Evolutionary conservation across 1,140 invertebrate genomes (phyloP).

Genomic region (Lamellibrachia luymesi): DNA sequence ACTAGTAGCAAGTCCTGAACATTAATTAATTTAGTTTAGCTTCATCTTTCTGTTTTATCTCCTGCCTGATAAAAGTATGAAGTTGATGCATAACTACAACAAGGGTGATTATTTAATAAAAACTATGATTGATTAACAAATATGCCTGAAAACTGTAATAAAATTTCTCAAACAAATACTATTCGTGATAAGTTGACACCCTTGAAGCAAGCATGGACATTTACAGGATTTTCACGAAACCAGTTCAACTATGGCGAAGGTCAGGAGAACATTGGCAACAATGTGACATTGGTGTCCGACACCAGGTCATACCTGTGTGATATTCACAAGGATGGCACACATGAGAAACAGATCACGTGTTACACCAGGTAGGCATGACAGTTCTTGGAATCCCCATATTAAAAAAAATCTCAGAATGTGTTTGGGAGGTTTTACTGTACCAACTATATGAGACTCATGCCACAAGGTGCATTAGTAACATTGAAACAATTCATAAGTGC

Average conservation of each 20-base stretch:
- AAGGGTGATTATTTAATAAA: not conserved
- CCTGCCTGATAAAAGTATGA: not conserved
- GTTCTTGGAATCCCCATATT: not conserved
- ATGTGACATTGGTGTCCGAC: not conserved
- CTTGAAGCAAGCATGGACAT: not conserved
- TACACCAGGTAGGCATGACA: slow-evolving; percentile 13
- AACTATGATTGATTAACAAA: not conserved
- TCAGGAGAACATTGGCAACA: slow-evolving; percentile 11
- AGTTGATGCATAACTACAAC: not conserved
- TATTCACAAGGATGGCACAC: not conserved
- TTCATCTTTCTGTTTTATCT: not conserved
- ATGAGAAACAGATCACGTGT: slow-evolving; percentile 11
- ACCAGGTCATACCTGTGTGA: slow-evolving; percentile 11
- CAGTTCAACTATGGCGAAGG: slow-evolving; percentile 18
- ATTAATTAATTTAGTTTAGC: too few relatives aligned
- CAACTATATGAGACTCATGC: not conserved
- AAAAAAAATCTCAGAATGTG: not conserved
- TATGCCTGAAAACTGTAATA: not conserved
- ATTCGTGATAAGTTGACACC: not conserved
- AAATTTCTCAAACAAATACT: not conserved
- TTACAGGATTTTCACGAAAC: slow-evolving; percentile 8
- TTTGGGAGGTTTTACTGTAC: not conserved
- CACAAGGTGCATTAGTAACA: too few relatives aligned
- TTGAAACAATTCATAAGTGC: not conserved
- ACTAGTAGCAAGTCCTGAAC: too few relatives aligned